Evolutionary conservation across 2,113 vertebrate genomes (phyloP).

Genomic region (Camarhynchus parvulus): DNA sequence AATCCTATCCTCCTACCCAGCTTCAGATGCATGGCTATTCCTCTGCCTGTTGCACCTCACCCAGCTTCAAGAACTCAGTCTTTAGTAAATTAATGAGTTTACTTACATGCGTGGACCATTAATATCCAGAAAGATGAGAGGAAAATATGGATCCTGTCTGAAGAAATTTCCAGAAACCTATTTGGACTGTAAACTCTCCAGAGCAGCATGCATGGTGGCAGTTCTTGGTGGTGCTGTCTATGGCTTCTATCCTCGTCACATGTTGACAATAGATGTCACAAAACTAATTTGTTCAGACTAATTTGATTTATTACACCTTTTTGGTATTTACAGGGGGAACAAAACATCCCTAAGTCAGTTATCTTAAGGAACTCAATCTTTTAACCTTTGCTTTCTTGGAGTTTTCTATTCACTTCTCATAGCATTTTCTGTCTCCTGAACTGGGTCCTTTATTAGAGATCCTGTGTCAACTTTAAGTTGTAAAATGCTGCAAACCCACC

Average conservation of each 20-base stretch:
- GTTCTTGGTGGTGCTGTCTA: neutral
- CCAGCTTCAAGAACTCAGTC: neutral
- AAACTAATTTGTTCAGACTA: neutral
- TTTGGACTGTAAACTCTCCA: neutral
- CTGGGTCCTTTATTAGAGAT: neutral
- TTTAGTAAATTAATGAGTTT: neutral
- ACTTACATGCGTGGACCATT: neutral
- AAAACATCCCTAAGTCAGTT: neutral
- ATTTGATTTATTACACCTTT: neutral
- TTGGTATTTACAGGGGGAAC: neutral
- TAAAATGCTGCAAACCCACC: neutral
- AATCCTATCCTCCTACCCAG: neutral
- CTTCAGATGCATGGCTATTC: neutral
- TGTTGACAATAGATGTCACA: neutral
- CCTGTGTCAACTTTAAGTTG: neutral
- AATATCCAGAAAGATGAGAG: neutral
- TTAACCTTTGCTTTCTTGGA: neutral
- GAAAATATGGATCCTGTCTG: neutral
- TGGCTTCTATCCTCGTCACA: neutral
- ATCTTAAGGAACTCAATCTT: neutral
- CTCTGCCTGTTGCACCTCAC: neutral
- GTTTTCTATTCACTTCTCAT: neutral
- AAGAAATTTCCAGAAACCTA: neutral
- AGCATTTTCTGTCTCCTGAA: neutral
- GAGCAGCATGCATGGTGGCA: neutral